A percentile compares a stretch with the other conserved stretches of the same genome.
Conservation (phyloP, 2,797 vertebrate genomes). For the Xenops minutus region DNA sequence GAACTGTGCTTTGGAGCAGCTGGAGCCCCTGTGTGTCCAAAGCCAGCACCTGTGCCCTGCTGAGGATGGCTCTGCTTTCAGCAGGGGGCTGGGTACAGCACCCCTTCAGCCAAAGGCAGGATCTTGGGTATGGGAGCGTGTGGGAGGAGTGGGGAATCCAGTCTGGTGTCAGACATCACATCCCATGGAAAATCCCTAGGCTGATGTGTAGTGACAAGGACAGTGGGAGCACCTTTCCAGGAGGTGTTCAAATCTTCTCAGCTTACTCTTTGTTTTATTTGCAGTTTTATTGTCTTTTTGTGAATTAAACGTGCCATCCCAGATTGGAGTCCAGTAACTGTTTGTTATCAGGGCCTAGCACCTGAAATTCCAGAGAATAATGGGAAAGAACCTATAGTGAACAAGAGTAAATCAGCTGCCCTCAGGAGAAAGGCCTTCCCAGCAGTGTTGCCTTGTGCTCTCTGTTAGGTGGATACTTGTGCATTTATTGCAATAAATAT, state of each 20-base stretch:
- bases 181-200: neutral
- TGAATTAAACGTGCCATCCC: neutral
- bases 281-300: neutral
- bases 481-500: neutral
- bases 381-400: fast-evolving
- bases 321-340: neutral
- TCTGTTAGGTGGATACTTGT: neutral
- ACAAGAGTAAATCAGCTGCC: neutral
- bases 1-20: neutral
- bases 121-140: neutral
- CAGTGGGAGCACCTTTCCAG: neutral
- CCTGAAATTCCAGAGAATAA: neutral
- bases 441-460: neutral
- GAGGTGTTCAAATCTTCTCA: neutral
- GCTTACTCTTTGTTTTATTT: neutral
- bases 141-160: neutral
- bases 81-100: neutral
- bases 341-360: neutral
- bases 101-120: neutral
- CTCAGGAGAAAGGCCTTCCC: neutral
- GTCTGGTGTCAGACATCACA: neutral
- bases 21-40: neutral
- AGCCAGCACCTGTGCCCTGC: neutral
- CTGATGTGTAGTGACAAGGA: neutral
- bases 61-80: neutral